These are phyloP conservation scores for Arnoldichthys spilopterus DNA, from an alignment of 2,797 vertebrate species.

Conservation along the genomic window DNA sequence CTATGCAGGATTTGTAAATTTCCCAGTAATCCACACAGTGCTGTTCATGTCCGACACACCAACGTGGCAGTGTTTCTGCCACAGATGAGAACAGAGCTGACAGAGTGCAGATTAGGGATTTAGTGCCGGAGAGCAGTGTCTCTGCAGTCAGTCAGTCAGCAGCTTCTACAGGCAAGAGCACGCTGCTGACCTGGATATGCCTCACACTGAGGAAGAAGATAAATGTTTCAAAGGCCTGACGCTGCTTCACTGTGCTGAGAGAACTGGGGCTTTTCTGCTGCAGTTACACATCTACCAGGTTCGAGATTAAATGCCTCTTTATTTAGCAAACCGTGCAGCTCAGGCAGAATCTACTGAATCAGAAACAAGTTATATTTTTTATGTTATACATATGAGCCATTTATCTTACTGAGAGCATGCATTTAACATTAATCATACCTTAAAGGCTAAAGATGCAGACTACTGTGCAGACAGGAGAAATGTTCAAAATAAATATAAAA, in stretches of 20 bases:
- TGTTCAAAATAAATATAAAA: too few relatives aligned
- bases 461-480: not conserved
- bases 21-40: conserved; percentile 46
- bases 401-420: not conserved
- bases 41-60: conserved; percentile 34
- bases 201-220: conserved; percentile 22
- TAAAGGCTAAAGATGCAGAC: not conserved
- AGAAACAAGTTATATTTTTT: not conserved
- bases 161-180: conserved; percentile 29
- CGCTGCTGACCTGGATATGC: conserved; percentile 51
- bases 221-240: conserved; percentile 22
- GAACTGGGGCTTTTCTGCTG: not conserved
- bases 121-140: conserved; percentile 37
- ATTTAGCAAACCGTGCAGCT: not conserved
- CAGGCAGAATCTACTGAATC: not conserved
- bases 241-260: not conserved
- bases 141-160: conserved; percentile 33
- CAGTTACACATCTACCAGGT: not conserved
- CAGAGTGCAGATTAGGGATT: conserved; percentile 48
- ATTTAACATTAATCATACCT: not conserved
- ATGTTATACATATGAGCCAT: not conserved
- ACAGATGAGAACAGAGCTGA: conserved; percentile 27
- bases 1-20: conserved; percentile 7
- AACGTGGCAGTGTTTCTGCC: not conserved
- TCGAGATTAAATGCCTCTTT: not conserved